Base-by-base conservation (phyloP, 2,888 invertebrate species). In the Callyntrura sp. region DNA sequence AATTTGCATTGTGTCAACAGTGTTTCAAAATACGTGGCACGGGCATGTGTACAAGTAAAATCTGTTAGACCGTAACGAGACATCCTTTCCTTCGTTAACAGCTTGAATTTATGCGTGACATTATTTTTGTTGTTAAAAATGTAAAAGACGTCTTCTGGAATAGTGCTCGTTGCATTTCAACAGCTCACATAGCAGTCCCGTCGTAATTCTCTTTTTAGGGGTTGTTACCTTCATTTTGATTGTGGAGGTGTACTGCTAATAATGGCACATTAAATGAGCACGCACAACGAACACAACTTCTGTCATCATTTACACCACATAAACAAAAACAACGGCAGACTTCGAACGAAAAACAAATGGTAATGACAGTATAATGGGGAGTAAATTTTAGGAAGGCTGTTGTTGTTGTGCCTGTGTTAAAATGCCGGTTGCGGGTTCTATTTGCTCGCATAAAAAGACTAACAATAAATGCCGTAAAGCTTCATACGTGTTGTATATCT, bases 251-350 rank as follows among this genome's bases (percentile, higher is more conserved):
- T 48, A 6, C n/a, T 11, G 60, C 12, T 45, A 45, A 73, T 45
- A 73, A 73, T 73, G 70, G 70, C 43, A 45, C 70, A 20, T 73
- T 45, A 73, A 73, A 73, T 73, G 45, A 73, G 17, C 70, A n/a
- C 57, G 65, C 45, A 14, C 23, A 82, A 82, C 78, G 35, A 35
- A 78, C 3, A 51, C 78, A 78, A 73, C 45, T 45, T 73, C 17
- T 73, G 11, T 9, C n/a, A 73, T 73, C 70, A 73, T 73, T 73
- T 73, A 73, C 45, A 55, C 28, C 45, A 73, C n/a, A 73, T n/a
- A 45, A 73, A 17, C 45, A 45, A 73, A 6, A 73, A 5, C 8
- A 1, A 45, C 20, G 12, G 17, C 68, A n/a, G 35, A 35, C 35
- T 35, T 6, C 6, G 35, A 35, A 35, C 2, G 35, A 35, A 9